A percentile compares a stretch with the other conserved stretches of the same genome.
Conservation (phyloP, 2,888 invertebrate genomes). For the Dyspetes luteomarginatus region DNA sequence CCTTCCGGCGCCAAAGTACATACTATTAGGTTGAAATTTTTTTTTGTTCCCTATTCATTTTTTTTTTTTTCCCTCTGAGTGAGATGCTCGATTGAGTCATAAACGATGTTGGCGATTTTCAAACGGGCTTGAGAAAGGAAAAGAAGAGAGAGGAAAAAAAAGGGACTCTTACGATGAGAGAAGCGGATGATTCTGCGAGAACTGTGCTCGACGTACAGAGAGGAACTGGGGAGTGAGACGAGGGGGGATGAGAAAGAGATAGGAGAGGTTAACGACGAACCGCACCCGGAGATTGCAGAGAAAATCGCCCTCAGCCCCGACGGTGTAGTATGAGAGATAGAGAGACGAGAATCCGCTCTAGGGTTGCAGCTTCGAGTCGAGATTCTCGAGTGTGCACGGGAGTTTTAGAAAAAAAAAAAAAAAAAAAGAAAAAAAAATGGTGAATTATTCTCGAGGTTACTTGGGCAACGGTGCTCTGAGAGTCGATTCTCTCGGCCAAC, state of each 20-base stretch:
- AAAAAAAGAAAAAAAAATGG: slow-evolving; percentile 21
- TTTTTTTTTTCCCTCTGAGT: neutral
- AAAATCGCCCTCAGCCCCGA: slow-evolving; percentile 23
- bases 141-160: neutral
- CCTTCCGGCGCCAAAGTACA: neutral
- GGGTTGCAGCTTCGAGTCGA: slow-evolving; percentile 20
- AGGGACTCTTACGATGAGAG: neutral
- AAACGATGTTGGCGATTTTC: slow-evolving; percentile 29
- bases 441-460: slow-evolving; percentile 38
- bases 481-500: slow-evolving; percentile 37
- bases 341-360: slow-evolving; percentile 11
- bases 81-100: slow-evolving; percentile 24
- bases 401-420: neutral
- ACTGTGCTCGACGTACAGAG: slow-evolving; percentile 14
- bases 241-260: slow-evolving; percentile 24
- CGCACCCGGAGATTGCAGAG: slow-evolving; percentile 37
- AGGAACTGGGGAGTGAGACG: neutral
- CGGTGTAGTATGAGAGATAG: slow-evolving; percentile 11
- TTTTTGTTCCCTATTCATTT: neutral
- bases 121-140: neutral
- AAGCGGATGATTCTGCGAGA: slow-evolving; percentile 7
- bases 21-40: neutral
- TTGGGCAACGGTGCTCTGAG: slow-evolving; percentile 30
- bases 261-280: slow-evolving; percentile 33
- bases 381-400: slow-evolving; percentile 14